Base-by-base conservation (phyloP, 2,797 vertebrate genomes). In the Protosalanx chinensis region DNA sequence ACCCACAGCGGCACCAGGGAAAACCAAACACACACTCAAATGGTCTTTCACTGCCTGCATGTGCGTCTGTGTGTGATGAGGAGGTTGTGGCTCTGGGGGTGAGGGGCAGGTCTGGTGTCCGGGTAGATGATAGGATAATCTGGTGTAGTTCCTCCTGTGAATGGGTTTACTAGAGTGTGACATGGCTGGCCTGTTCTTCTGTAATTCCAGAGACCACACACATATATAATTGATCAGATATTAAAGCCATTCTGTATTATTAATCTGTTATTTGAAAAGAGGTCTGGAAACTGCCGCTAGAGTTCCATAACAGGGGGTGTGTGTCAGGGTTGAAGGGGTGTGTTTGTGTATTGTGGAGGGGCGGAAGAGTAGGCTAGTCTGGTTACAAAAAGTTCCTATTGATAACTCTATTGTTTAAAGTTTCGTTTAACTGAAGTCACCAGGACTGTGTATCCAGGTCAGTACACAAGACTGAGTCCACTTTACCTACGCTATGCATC, bases 211-310 rank as follows among this genome's bases (percentile, higher is more conserved):
- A 56, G 64, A 68, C 46, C 16, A 16, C 49, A 27, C 6, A 70
- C 51, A 64, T 75, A 72, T 18, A 67, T 70, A 33, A 65, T n/a
- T 66, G 12, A 70, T 72, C 20, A 15, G 10, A 30, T 67, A 58
- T 5, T 7, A 79, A 72, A 23, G 51, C 49, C 16, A 41, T 12
- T 58, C 5, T 63, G 1, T 37, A 60, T 76, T 32, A 70, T 71
- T 68, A 0, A 70, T 65, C 58, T 61, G 18, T 15, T 73, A 62
- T 74, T 73, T 69, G 13, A 80, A 73, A 58, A 62, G 68, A 23
- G 61, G 57, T 68, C 33, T 16, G 20, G 65, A 35, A 72, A 51
- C 41, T 69, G 37, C 62, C 70, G 67, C 61, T 73, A 64, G 56
- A 16, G 66, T 73, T 77, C 60, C 75, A 67, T 61, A 58, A 65